A percentile compares a stretch with the other conserved stretches of the same genome.
Conservation (phyloP, 2,888 invertebrate genomes). For the Megaustenia siamemsis region DNA sequence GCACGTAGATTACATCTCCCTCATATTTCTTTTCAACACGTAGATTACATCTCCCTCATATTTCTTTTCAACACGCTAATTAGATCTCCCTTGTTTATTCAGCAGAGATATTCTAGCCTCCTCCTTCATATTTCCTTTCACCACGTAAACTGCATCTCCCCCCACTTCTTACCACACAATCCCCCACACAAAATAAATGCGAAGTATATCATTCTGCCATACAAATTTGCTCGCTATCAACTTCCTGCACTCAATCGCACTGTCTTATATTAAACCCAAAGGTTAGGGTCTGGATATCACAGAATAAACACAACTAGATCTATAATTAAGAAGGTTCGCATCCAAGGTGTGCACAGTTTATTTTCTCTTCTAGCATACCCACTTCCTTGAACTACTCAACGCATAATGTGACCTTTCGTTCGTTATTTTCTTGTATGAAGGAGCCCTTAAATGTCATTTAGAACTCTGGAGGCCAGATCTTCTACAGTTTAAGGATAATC, state of each 20-base stretch:
- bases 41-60: no score
- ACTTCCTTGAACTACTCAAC: slow-evolving; percentile 2
- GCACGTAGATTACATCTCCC: no score
- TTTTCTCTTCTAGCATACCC: slow-evolving; percentile 11
- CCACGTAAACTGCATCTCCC: no score
- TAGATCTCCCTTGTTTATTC: no score
- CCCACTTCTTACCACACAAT: no score
- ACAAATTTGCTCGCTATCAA: no score
- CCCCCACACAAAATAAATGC: no score
- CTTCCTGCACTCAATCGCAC: slow-evolving; percentile 26
- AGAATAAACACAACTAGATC: slow-evolving; percentile 26
- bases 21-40: no score
- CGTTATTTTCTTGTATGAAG: not conserved
- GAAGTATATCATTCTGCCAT: no score
- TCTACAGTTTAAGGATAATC: not conserved
- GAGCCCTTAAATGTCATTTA: slow-evolving; percentile 35
- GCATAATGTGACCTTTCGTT: slow-evolving; percentile 31
- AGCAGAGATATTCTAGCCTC: no score
- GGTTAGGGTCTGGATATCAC: not conserved
- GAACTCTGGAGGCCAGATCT: not conserved
- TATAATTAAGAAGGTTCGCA: slow-evolving; percentile 40
- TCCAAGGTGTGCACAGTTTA: slow-evolving; percentile 26
- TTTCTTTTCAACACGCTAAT: no score
- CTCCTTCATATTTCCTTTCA: no score
- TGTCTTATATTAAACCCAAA: not conserved